Evolutionary conservation across 2,113 vertebrate species (phyloP).

Genomic region (Piaya cayana): DNA sequence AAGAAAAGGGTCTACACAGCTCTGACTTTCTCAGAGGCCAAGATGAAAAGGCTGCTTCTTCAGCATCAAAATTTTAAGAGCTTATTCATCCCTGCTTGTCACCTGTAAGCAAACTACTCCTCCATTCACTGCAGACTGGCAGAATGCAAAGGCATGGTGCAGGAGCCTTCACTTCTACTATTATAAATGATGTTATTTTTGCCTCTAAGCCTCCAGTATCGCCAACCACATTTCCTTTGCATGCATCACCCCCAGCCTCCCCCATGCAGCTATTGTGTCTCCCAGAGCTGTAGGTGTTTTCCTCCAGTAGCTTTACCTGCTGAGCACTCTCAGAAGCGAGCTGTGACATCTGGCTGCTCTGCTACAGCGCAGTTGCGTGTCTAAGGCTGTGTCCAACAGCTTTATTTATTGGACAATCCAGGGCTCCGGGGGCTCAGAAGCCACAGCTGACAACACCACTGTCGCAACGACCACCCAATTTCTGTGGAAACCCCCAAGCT

Average conservation of each 20-base stretch:
- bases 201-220: neutral
- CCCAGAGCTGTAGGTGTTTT: slow-evolving; percentile 6
- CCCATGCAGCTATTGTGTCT: neutral
- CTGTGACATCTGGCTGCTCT: neutral
- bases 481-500: neutral
- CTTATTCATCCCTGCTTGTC: slow-evolving; percentile 35
- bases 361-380: neutral
- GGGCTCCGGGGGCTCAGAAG: neutral
- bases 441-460: neutral
- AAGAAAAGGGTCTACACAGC: neutral
- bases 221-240: neutral
- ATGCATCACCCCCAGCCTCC: neutral
- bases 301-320: neutral
- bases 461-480: neutral
- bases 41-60: neutral
- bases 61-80: neutral
- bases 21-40: neutral
- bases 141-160: slow-evolving; percentile 11
- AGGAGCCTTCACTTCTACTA: slow-evolving; percentile 18
- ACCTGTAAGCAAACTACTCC: slow-evolving; percentile 45
- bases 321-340: neutral
- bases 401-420: neutral
- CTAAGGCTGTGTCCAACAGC: neutral
- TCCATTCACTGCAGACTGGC: slow-evolving; percentile 28
- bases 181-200: slow-evolving; percentile 47